A percentile compares a stretch with the other conserved stretches of the same genome.
Evolutionary conservation across 2,113 vertebrate species (phyloP).

Genomic region (Leiothrix lutea): DNA sequence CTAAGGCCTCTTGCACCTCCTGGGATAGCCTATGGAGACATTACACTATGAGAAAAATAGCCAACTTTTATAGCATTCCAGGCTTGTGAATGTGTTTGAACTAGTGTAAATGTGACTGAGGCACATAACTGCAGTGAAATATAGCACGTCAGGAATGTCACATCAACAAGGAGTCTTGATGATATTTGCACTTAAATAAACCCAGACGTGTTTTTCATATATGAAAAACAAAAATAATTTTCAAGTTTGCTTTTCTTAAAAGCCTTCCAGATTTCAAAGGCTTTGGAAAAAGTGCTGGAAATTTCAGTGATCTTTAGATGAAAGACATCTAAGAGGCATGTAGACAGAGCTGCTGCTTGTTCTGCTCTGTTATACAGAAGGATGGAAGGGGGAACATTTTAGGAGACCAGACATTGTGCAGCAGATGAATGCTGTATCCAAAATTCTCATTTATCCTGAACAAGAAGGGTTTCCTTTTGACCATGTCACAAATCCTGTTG

Average conservation of each 20-base stretch:
- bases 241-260: background rate
- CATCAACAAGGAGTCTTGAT: background rate
- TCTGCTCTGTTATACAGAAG: background rate
- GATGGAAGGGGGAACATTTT: background rate
- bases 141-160: background rate
- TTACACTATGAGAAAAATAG: background rate
- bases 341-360: background rate
- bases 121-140: background rate
- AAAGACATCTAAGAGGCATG: background rate
- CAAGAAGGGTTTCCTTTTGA: background rate
- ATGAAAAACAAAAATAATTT: background rate
- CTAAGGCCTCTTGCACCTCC: background rate
- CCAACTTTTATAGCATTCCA: background rate
- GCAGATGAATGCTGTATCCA: background rate
- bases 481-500: background rate
- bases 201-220: background rate
- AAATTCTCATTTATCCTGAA: background rate
- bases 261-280: background rate
- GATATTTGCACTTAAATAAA: conserved; percentile 20
- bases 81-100: background rate
- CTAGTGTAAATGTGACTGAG: background rate
- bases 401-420: background rate
- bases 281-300: background rate
- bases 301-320: background rate
- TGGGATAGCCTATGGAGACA: background rate